Base-by-base conservation (phyloP, 2,113 vertebrate species). In the Rhabdornis inornatus region DNA sequence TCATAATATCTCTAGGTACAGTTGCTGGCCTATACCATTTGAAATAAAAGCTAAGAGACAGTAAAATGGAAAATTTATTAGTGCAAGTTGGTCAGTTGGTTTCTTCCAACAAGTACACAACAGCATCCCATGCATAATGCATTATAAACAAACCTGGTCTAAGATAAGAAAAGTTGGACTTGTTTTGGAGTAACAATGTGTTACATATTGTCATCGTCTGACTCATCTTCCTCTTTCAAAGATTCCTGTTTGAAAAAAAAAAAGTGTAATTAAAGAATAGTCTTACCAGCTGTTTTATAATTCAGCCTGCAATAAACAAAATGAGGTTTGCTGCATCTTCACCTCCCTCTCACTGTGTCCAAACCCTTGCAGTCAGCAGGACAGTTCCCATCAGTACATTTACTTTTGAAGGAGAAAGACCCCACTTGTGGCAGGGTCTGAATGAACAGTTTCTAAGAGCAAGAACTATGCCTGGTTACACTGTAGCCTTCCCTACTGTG, bases 151-250 rank as follows among this genome's bases (percentile, higher is more conserved):
- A 94, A 78, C 82, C 47, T 83, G 78, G 49, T 65, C 64, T 92
- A 97, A 96, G 93, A 81, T 95, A 96, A 94, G 94, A 96, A 85
- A 96, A 72, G 69, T 70, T n/a, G 63, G 83, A 47, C 68, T 89
- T 92, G 65, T 90, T 74, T 87, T 68, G 86, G 87, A 96, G 88
- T 97, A 96, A 97, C 90, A 96, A 95, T 95, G 78, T 95, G 90
- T 98, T 98, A 99, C 99, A 99, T 99, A 97, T 99, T 99, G 95
- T 99, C 99, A 97, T 99, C 99, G 5, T 99, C 99, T 40, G 99
- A 99, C 97, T 99, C 99, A 80, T 99, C 99, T 65, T 99, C 99
- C 95, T 99, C 99, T 97, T 99, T 99, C 98, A 99, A 97, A 89
- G 99, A 99, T 92, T 99, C 99, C 99, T 99, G 94, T 90, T 90